Evolutionary conservation across 2,113 vertebrate species (phyloP), one percentile per base, ranked within the genome.

Genomic region (Maccullochella peelii): DNA sequence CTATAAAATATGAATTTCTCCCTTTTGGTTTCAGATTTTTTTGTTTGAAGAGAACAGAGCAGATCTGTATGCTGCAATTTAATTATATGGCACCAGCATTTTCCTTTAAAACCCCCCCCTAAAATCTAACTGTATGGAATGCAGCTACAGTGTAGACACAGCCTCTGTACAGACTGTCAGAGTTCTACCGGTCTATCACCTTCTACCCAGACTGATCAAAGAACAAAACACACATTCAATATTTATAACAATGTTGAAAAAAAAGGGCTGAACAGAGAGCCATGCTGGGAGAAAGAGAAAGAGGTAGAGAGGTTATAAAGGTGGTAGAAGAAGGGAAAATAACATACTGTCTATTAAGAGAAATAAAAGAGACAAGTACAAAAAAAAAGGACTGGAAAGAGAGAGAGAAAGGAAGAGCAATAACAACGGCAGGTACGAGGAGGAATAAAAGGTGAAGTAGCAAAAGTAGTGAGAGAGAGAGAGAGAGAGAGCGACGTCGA

Each of bases 171-270:
- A 49, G 44, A 36, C 49, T 54, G 47, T 23, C 25, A 36, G 27
- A 58, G 70, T 5, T n/a, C 73, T 23, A 18, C 58, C 68, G 66
- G 70, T 58, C 61, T 8, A 4, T 66, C 38, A 63, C 5, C 20
- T 7, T 47, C 55, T 10, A 63, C 25, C 58, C 47, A 54, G 2
- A 65, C 61, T 57, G 70, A 81, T 81, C 59, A 81, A 81, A 81
- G 42, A 44, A 21, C 25, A 44, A 80, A 47, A 66, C 58, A 57
- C 20, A 65, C 21, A 57, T 81, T 66, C 33, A 80, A 73, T 73
- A 80, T 80, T 73, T 58, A 81, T 73, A 62, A 49, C n/a, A 7
- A 16, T 20, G 61, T 5, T 30, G 9, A 30, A 8, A 38, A 27
- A 54, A 54, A 40, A 40, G 18, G 25, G 2, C 2, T 49, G 15